Base-by-base conservation (phyloP, 2,113 vertebrate species). In the Etheostoma cragini region DNA sequence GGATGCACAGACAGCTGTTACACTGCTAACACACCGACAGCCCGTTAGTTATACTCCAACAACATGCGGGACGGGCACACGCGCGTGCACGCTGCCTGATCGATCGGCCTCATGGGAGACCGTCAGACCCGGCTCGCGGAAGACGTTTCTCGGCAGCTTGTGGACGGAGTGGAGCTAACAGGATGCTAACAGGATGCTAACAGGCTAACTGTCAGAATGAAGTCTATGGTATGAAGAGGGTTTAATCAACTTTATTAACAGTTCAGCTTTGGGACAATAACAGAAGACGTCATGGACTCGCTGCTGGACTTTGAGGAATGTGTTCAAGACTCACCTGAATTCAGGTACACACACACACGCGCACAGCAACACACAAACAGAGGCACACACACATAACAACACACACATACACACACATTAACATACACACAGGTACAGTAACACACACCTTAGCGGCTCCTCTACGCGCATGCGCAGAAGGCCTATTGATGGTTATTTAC, bases 291-390 rank as follows among this genome's bases (percentile, higher is more conserved):
- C 74, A 96, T 96, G 95, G 92, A 94, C 22, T 21, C 72, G 1
- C 83, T 92, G 62, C 84, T 96, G 89, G 94, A 95, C 76, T 96
- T 95, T 49, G 92, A 95, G 72, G 95, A 95, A n/a, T 95, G 95
- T 38, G 81, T 95, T 33, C 81, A 80, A 62, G 94, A 96, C 82
- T 94, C 95, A 13, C 95, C 95, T 45, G 80, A 76, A 1, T 96
- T 96, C 93, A 95, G 94, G 95, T 95, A 64, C 65, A 38, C 13
- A 33, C 33, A 60, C 35, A 16, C 14, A 38, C 52, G 13, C 8
- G n/a, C n/a, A n/a, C n/a, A n/a, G n/a, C n/a, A n/a, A n/a, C n/a
- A n/a, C n/a, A n/a, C n/a, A n/a, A n/a, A n/a, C n/a, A n/a, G n/a
- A n/a, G n/a, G n/a, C n/a, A n/a, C n/a, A n/a, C n/a, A n/a, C n/a